Conservation (phyloP, 2,797 vertebrate genomes). For the Botia almorhae region DNA sequence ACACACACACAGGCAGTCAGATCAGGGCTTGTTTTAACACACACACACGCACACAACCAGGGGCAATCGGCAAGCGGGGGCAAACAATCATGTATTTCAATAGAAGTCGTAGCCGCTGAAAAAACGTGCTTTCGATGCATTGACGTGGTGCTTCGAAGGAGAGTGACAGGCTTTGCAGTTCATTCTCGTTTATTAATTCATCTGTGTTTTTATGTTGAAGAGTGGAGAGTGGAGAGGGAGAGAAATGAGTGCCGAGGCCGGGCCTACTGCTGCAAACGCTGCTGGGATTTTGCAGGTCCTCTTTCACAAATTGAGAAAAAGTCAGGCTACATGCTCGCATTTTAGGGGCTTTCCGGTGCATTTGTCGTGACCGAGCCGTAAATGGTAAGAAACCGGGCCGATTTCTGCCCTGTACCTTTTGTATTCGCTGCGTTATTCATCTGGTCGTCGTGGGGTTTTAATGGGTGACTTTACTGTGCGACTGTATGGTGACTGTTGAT, state of each 20-base stretch:
- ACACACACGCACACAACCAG: slow-evolving; percentile 71
- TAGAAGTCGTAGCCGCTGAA: slow-evolving; percentile 64
- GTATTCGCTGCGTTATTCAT: slow-evolving; percentile 62
- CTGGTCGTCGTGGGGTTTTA: slow-evolving; percentile 21
- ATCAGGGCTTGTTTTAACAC: slow-evolving; percentile 80
- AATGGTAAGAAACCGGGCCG: slow-evolving; percentile 79
- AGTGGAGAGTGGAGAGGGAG: slow-evolving; percentile 77
- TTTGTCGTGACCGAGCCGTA: slow-evolving; percentile 77
- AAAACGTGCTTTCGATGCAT: slow-evolving; percentile 65
- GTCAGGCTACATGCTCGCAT: slow-evolving; percentile 72
- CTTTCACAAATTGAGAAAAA: slow-evolving; percentile 77
- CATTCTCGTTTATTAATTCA: slow-evolving; percentile 33
- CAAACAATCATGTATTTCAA: slow-evolving; percentile 77
- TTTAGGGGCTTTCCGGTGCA: slow-evolving; percentile 68
- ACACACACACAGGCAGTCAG: slow-evolving; percentile 69
- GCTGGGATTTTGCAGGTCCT: slow-evolving; percentile 80
- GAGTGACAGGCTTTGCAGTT: slow-evolving; percentile 59
- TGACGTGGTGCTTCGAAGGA: slow-evolving; percentile 64
- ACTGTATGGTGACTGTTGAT: slow-evolving; percentile 48
- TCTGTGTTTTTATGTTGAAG: slow-evolving; percentile 61
- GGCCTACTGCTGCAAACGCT: slow-evolving; percentile 78
- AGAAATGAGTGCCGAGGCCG: slow-evolving; percentile 80
- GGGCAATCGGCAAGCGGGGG: slow-evolving; percentile 79
- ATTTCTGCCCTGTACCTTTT: slow-evolving; percentile 62
- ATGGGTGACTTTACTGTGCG: slow-evolving; percentile 49